Evolutionary conservation across 2,888 invertebrate species (phyloP).

Genomic region (Tenthredo mesomela): DNA sequence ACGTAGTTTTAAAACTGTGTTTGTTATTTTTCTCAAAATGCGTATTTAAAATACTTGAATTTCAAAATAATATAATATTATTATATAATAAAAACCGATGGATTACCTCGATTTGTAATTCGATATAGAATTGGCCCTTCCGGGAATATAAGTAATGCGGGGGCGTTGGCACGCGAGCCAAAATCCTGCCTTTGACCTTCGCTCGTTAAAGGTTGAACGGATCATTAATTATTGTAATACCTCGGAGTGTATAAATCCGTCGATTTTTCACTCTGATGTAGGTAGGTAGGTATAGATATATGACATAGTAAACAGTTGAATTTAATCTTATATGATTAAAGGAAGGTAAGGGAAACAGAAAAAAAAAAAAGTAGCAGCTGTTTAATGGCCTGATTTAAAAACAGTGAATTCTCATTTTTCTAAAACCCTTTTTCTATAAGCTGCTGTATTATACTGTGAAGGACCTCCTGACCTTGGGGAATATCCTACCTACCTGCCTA

Average conservation of each 20-base stretch:
- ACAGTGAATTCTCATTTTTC: background rate
- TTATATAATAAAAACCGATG: background rate
- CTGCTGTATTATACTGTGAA: conserved; percentile 3
- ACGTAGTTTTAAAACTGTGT: background rate
- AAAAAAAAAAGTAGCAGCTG: background rate
- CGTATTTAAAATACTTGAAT: background rate
- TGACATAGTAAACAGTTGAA: background rate
- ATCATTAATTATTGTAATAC: conserved; percentile 1
- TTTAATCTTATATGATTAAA: background rate
- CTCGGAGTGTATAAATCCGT: background rate
- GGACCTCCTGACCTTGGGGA: conserved; percentile 9
- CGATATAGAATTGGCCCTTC: background rate
- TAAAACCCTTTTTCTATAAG: background rate
- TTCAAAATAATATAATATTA: background rate
- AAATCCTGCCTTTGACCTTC: conserved; percentile 25
- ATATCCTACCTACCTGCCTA: background rate
- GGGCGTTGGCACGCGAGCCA: conserved; percentile 36
- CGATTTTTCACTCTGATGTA: background rate
- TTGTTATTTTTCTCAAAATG: background rate
- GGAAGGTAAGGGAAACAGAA: background rate
- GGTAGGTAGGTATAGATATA: background rate
- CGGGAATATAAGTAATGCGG: background rate
- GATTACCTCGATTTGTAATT: conserved; percentile 9
- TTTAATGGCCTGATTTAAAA: background rate
- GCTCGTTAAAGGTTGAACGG: conserved; percentile 28